Evolutionary conservation across 2,797 vertebrate genomes (phyloP).

Genomic region (Ataeniobius toweri): DNA sequence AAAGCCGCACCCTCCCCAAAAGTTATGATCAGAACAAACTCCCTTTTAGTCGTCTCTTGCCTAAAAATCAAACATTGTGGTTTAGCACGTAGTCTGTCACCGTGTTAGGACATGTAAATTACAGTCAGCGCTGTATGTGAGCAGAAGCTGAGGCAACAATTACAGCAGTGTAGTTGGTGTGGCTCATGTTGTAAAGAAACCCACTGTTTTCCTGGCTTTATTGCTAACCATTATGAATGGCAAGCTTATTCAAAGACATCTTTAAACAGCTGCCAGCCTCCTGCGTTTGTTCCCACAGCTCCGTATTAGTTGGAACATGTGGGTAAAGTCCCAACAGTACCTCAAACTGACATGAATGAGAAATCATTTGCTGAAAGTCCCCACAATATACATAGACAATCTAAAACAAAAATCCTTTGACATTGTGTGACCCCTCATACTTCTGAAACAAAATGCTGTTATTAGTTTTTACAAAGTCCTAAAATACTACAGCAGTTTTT

Average conservation of each 20-base stretch:
- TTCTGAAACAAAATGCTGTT: not conserved
- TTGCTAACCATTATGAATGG: not conserved
- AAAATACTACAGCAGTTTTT: not conserved
- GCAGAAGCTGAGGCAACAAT: conserved; percentile 36
- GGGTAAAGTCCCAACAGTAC: conserved; percentile 34
- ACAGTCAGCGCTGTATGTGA: conserved; percentile 7
- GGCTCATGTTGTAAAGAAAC: not conserved
- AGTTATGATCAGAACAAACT: conserved; percentile 32
- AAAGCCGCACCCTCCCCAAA: conserved; percentile 23
- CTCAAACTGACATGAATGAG: not conserved
- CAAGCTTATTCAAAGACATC: conserved; percentile 16
- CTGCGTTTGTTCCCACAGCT: conserved; percentile 20
- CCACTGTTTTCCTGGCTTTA: not conserved
- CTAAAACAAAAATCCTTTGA: too few relatives aligned
- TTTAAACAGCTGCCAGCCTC: conserved; percentile 30
- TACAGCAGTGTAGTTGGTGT: conserved; percentile 18
- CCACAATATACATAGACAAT: not conserved
- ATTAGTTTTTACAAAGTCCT: not conserved
- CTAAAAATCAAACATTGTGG: conserved; percentile 36
- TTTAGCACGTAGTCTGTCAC: conserved; percentile 21
- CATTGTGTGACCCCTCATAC: too few relatives aligned
- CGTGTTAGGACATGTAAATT: conserved; percentile 32
- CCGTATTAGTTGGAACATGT: conserved; percentile 34
- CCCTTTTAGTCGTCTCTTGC: conserved; percentile 31
- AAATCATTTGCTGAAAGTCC: not conserved